Evolutionary conservation across 2,888 invertebrate species (phyloP).

Genomic region (Sphaerophoria rueppellii): DNA sequence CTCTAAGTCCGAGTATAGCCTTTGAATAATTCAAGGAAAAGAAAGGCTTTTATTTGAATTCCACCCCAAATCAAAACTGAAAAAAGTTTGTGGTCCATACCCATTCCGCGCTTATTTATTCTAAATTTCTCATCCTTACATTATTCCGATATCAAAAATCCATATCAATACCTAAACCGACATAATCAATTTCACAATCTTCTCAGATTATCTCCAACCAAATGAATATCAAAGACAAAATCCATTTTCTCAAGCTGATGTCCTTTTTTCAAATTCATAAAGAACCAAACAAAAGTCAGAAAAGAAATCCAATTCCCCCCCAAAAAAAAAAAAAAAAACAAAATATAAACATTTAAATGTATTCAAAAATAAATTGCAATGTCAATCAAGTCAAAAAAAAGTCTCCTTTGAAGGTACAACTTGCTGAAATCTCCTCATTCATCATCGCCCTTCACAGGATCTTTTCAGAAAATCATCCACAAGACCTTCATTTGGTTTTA

Average conservation of each 20-base stretch:
- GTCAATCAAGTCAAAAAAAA: conserved; percentile 53
- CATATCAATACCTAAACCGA: background rate
- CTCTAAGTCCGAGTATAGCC: no score
- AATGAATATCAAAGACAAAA: background rate
- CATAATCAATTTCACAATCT: conserved; percentile 6
- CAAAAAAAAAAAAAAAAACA: background rate
- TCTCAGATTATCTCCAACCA: background rate
- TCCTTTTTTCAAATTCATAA: conserved; percentile 1
- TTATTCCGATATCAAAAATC: background rate
- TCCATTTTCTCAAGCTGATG: background rate
- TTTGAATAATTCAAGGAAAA: no score
- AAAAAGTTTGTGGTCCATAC: no score
- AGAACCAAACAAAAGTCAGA: background rate
- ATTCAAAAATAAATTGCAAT: conserved; percentile 62
- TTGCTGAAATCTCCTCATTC: conserved; percentile 1
- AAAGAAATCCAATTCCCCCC: background rate
- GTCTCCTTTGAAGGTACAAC: background rate
- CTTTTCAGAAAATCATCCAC: background rate
- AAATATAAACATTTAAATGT: conserved; percentile 36
- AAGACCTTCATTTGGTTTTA: background rate
- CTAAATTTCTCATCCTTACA: no score
- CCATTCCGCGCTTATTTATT: no score
- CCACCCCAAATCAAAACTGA: no score
- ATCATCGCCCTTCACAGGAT: background rate
- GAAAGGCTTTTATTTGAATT: no score